Percentiles rank a stretch among this genome's conserved stretches.
Evolutionary conservation across 2,888 invertebrate species (phyloP).

Genomic region (Sarcophaga rosellei): DNA sequence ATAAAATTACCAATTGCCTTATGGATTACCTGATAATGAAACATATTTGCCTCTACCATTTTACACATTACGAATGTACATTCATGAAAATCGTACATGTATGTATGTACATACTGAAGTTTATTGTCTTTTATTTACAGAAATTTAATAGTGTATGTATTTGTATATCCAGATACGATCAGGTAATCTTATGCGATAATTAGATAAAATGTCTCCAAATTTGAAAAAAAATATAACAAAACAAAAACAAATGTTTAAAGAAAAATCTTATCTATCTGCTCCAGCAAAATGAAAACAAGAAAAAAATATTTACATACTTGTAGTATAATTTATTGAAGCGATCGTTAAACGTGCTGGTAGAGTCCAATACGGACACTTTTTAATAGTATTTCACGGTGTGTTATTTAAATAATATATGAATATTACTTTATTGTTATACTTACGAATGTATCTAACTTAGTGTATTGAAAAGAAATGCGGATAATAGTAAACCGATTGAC

Average conservation of each 20-base stretch:
- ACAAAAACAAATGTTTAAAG: slow-evolving; percentile 6
- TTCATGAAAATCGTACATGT: no score
- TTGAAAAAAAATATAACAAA: neutral
- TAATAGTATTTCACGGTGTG: no score
- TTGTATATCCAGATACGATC: slow-evolving; percentile 8
- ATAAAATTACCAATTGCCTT: no score
- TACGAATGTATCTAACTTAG: neutral
- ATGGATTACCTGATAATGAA: no score
- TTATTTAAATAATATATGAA: no score
- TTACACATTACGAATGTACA: no score
- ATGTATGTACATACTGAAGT: neutral
- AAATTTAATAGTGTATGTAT: neutral
- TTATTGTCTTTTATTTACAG: neutral
- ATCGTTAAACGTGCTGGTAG: slow-evolving; percentile 2
- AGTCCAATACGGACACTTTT: slow-evolving; percentile 13
- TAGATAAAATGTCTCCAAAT: slow-evolving; percentile 55
- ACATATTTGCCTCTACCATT: no score
- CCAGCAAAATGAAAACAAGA: slow-evolving; percentile 11
- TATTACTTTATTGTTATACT: neutral
- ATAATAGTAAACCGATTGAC: neutral
- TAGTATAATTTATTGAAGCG: slow-evolving; percentile 9
- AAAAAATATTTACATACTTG: slow-evolving; percentile 18
- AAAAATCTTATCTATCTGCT: slow-evolving; percentile 33
- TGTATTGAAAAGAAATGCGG: slow-evolving; percentile 21
- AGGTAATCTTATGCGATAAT: slow-evolving; percentile 51